Conservation (phyloP, 1,140 invertebrate genomes). For the Rhyacophila brunnea region DNA sequence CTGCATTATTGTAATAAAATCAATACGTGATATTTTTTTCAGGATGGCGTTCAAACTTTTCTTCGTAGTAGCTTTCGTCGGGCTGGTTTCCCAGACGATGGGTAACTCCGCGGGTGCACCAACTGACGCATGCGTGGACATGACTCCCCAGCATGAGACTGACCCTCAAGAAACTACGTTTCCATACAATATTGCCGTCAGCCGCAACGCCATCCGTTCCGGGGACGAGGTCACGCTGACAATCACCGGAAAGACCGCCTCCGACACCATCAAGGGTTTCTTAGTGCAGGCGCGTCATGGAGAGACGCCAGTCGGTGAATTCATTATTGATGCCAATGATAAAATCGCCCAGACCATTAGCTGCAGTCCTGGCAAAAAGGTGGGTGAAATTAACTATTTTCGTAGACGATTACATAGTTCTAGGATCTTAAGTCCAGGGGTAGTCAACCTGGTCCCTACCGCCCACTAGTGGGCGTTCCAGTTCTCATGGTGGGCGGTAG, state of each 20-base stretch:
- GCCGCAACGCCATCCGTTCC: slow-evolving; percentile 42
- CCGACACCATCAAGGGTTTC: slow-evolving; percentile 54
- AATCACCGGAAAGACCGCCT: slow-evolving; percentile 43
- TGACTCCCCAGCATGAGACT: slow-evolving; percentile 54
- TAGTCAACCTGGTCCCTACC: too few relatives aligned
- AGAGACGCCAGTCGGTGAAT: slow-evolving; percentile 49
- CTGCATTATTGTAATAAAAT: too few relatives aligned
- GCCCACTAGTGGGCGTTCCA: too few relatives aligned
- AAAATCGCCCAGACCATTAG: slow-evolving; percentile 45
- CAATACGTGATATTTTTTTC: neutral
- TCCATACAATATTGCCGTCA: slow-evolving; percentile 51
- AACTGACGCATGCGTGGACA: slow-evolving; percentile 48
- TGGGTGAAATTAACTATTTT: too few relatives aligned
- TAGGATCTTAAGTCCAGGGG: too few relatives aligned
- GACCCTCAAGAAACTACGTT: slow-evolving; percentile 42
- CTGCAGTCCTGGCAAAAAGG: slow-evolving; percentile 44
- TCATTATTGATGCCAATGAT: slow-evolving; percentile 43
- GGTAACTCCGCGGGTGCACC: slow-evolving; percentile 52
- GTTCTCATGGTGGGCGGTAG: too few relatives aligned
- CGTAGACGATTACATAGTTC: too few relatives aligned
- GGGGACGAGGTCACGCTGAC: slow-evolving; percentile 41
- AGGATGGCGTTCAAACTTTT: slow-evolving; percentile 38
- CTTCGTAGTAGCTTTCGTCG: slow-evolving; percentile 38
- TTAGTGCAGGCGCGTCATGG: slow-evolving; percentile 53
- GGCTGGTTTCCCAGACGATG: slow-evolving; percentile 38